These are phyloP conservation scores for Agrochola litura DNA, from an alignment of 2,888 invertebrate species.

Conservation along the genomic window DNA sequence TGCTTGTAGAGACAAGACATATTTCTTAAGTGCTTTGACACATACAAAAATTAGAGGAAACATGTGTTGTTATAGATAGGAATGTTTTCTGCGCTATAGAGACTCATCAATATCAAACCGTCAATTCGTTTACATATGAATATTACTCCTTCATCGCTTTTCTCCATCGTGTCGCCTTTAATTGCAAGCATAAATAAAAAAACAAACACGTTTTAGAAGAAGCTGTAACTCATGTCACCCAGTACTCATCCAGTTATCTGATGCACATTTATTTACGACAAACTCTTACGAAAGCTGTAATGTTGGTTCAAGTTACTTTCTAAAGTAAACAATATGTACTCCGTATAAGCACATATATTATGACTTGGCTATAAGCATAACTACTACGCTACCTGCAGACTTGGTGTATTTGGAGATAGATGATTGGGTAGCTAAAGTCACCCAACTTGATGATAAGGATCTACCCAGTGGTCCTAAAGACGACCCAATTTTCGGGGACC, in stretches of 20 bases:
- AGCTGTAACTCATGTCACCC: constrained; percentile 47
- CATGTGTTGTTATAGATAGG: background rate
- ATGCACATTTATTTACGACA: constrained; percentile 57
- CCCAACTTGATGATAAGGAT: constrained; percentile 2
- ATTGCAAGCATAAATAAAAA: constrained; percentile 21
- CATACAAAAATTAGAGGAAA: background rate
- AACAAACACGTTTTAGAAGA: constrained; percentile 47
- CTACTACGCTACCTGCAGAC: background rate
- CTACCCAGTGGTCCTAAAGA: constrained; percentile 7
- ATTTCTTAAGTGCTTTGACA: constrained; percentile 3
- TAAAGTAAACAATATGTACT: constrained; percentile 36
- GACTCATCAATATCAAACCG: constrained; percentile 1
- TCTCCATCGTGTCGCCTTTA: background rate
- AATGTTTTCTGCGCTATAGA: background rate
- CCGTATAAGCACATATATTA: constrained; percentile 8
- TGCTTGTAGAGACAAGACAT: background rate
- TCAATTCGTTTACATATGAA: constrained; percentile 1
- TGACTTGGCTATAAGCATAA: background rate
- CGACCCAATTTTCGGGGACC: constrained; percentile 24
- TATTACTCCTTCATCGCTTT: background rate
- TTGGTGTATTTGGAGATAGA: constrained; percentile 5
- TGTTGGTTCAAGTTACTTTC: constrained; percentile 55
- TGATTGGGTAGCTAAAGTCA: constrained; percentile 11
- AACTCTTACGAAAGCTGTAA: constrained; percentile 59
- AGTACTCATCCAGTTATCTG: constrained; percentile 40